Base-by-base conservation (phyloP, 2,888 invertebrate genomes). In the Zaprionus obscuricornis region DNA sequence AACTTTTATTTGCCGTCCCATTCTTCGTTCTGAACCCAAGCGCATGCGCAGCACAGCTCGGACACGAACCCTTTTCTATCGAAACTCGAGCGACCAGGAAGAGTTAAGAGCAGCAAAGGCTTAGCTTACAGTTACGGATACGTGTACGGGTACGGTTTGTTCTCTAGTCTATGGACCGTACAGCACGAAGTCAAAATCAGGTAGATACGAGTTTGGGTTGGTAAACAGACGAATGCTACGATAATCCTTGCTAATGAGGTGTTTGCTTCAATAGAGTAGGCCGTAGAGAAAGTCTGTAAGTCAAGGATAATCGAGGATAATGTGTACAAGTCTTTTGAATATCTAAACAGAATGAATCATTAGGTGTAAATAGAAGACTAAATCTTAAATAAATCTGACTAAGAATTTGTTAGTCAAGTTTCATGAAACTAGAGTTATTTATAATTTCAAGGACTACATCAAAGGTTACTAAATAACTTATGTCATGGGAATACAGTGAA, bases 181-280 rank as follows among this genome's bases (percentile, higher is more conserved):
- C 34, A 13, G 17, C 36, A 26, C 20, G 8, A 20, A 74, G 66
- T 74, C 78, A 71, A 55, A 49, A 39, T 16, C 79, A 83, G 83
- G 76, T 83, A 77, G 62, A 27, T 24, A 16, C 31, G 2, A n/a
- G 37, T 16, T 3, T 31, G 27, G 36, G 8, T 36, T 47, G 22
- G 3, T 22, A 14, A 8, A 27, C 20, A n/a, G n/a, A n/a, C n/a
- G n/a, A n/a, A n/a, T n/a, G n/a, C n/a, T n/a, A n/a, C n/a, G n/a
- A 86, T 87, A 79, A 85, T 88, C 84, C 82, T 67, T 78, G 74
- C 81, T 84, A 88, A 88, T 87, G 79, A 84, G 74, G 62, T 70
- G 73, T 70, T 72, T 70, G 82, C 72, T 68, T 56, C 68, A 66
- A 63, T 65, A 34, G 39, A 36, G 45, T 17, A 37, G 54, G 33